These are phyloP conservation scores for Saccostrea echinata DNA, from an alignment of 1,140 invertebrate genomes.

Conservation along the genomic window DNA sequence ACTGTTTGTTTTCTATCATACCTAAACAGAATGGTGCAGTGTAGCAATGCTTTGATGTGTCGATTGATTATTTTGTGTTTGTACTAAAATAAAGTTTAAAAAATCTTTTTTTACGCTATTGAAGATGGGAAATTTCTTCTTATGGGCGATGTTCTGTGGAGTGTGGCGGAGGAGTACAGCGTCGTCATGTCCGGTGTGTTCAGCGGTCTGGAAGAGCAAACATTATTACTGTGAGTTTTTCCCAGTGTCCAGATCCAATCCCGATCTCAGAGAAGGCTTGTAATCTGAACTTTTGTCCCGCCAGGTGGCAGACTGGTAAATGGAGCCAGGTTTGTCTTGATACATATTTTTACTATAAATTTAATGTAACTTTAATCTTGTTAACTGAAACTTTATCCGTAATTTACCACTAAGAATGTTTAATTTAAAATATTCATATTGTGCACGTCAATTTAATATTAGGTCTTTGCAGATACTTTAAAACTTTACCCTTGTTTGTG, in stretches of 20 bases:
- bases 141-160: conserved; percentile 93
- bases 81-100: no score
- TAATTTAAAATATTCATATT: no score
- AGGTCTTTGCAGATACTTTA: no score
- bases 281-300: conserved; percentile 65
- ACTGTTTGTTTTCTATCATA: no score
- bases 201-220: conserved; percentile 93
- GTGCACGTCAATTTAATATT: no score
- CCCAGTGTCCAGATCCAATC: conserved; percentile 64
- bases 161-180: conserved; percentile 93
- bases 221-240: conserved; percentile 74
- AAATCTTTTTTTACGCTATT: conserved; percentile 58
- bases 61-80: no score
- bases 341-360: neutral
- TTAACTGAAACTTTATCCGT: no score
- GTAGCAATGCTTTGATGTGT: no score
- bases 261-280: conserved; percentile 61
- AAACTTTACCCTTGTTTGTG: neutral
- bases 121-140: conserved; percentile 91
- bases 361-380: no score
- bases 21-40: no score
- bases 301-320: conserved; percentile 60
- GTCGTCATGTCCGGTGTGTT: conserved; percentile 91
- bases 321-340: conserved; percentile 63
- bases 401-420: no score